Conservation (phyloP, 1,140 invertebrate genomes). For the Drosophila miranda region DNA sequence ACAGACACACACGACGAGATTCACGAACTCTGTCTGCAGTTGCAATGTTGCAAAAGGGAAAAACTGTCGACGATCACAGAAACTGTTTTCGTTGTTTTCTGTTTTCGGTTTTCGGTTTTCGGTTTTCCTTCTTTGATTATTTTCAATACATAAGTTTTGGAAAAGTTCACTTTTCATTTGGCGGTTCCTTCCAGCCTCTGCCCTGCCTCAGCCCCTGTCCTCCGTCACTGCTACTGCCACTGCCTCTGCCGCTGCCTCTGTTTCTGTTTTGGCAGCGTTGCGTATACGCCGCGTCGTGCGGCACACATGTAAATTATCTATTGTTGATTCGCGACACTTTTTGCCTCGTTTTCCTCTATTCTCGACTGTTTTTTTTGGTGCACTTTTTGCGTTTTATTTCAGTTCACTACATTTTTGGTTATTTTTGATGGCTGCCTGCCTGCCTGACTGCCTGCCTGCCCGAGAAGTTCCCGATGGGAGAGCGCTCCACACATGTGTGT, state of each 20-base stretch:
- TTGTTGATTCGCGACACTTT: conserved; percentile 42
- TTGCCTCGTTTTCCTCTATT: conserved; percentile 18
- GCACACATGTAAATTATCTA: conserved; percentile 25
- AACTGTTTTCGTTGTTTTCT: not conserved
- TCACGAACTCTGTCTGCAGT: conserved; percentile 39
- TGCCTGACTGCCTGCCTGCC: not conserved
- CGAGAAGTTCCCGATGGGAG: conserved; percentile 32
- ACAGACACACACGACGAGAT: conserved; percentile 41
- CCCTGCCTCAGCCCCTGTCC: not conserved
- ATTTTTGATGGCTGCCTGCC: conserved; percentile 37
- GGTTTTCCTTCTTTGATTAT: conserved; percentile 1
- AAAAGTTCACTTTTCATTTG: conserved; percentile 33
- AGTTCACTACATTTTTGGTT: conserved; percentile 33
- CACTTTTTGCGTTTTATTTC: conserved; percentile 55
- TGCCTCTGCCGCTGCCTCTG: not conserved
- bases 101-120: not conserved
- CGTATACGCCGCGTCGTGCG: conserved; percentile 55
- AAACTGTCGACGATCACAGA: conserved; percentile 58
- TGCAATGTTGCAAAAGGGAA: conserved; percentile 45
- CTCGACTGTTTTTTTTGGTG: conserved; percentile 37
- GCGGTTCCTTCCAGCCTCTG: conserved; percentile 26
- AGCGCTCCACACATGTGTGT: conserved; percentile 37
- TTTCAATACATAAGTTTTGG: not conserved
- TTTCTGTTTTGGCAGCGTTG: conserved; percentile 21
- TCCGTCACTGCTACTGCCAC: not conserved